Evolutionary conservation across 92 coral and sea anemone genomes (phyloP).

Genomic region (Meandrina meandrites): DNA sequence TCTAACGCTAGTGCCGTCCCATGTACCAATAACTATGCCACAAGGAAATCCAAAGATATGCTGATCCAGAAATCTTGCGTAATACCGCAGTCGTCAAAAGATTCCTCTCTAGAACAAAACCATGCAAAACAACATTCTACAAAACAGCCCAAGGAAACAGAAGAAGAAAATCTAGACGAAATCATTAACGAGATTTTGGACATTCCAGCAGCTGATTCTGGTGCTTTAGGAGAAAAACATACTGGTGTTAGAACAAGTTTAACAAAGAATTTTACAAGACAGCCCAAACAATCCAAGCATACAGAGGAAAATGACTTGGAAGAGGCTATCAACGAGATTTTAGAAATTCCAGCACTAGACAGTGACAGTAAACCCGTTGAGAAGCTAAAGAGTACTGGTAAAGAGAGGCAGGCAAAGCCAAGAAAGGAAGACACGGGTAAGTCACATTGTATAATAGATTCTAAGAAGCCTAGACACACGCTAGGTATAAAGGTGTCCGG

Average conservation of each 20-base stretch:
- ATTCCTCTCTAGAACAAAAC: not conserved
- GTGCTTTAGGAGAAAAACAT: not conserved
- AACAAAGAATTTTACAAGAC: not conserved
- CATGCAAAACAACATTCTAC: not conserved
- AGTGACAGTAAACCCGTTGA: not conserved
- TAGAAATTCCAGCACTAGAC: not conserved
- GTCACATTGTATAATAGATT: not conserved
- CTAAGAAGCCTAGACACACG: not conserved
- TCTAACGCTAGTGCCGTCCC: not conserved
- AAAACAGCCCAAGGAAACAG: not conserved
- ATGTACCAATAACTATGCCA: not conserved
- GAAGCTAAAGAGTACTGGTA: not conserved
- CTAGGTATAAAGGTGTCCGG: too few species aligned
- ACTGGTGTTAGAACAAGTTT: too few species aligned
- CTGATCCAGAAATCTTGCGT: not conserved
- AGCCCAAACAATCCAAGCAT: not conserved
- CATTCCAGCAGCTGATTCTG: conserved; percentile 8
- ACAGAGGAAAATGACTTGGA: not conserved
- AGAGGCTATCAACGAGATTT: not conserved
- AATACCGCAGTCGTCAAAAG: not conserved
- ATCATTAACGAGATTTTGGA: conserved; percentile 9
- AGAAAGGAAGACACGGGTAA: not conserved
- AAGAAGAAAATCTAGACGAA: not conserved
- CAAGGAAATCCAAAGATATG: not conserved
- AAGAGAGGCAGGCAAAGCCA: not conserved